These are phyloP conservation scores for Anser brachyrhynchus DNA, from an alignment of 2,113 vertebrate species.

Conservation along the genomic window DNA sequence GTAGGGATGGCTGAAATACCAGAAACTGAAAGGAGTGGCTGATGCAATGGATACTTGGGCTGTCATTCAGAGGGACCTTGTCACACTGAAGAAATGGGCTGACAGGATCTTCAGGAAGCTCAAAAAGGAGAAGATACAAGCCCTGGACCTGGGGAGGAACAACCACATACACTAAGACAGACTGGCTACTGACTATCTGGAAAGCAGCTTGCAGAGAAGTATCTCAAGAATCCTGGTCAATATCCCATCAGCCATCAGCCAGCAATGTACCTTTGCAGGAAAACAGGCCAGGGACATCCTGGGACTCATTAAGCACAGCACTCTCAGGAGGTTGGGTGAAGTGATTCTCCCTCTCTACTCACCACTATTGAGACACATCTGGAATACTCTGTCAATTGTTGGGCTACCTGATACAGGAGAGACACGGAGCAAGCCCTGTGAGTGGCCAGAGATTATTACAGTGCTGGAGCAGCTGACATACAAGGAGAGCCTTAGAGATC, in stretches of 20 bases:
- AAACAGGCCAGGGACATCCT: not conserved
- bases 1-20: not conserved
- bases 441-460: not conserved
- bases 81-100: not conserved
- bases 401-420: not conserved
- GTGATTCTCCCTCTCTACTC: not conserved
- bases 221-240: not conserved
- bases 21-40: not conserved
- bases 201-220: not conserved
- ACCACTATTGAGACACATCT: not conserved
- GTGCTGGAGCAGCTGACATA: not conserved
- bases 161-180: not conserved
- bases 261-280: not conserved
- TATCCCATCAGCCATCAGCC: not conserved
- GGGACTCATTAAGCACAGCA: not conserved
- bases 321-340: not conserved
- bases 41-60: not conserved
- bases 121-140: not conserved
- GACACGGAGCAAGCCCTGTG: not conserved
- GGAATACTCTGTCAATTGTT: not conserved
- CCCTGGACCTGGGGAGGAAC: not conserved
- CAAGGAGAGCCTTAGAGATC: not conserved
- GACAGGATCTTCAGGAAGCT: not conserved
- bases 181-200: not conserved
- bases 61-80: rapidly evolving